Evolutionary conservation across 1,140 invertebrate genomes (phyloP).

Genomic region (Babylonia areolata): DNA sequence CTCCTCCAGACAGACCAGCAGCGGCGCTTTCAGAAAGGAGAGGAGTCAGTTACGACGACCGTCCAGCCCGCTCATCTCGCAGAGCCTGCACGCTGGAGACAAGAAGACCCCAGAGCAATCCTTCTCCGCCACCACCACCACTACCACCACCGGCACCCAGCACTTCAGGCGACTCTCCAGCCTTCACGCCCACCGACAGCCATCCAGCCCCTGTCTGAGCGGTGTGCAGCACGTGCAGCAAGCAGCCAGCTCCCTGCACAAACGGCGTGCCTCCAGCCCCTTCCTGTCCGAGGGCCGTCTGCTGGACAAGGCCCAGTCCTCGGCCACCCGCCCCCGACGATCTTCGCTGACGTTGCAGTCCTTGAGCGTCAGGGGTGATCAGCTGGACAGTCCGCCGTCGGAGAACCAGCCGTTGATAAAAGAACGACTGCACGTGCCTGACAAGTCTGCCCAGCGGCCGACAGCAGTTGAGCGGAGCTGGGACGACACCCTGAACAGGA

Average conservation of each 20-base stretch:
- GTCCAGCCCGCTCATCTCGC: neutral
- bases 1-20: neutral
- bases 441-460: neutral
- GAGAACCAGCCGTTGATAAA: neutral
- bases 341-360: neutral
- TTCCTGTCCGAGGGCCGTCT: neutral
- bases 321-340: neutral
- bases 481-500: constrained; percentile 20
- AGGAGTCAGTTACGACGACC: neutral
- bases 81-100: neutral
- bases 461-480: neutral
- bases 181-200: neutral
- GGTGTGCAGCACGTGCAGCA: neutral
- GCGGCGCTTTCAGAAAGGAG: neutral
- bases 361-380: neutral
- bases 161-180: neutral
- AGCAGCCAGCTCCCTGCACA: neutral
- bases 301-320: neutral
- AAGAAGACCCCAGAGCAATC: neutral
- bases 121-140: no score
- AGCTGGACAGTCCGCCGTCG: neutral
- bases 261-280: neutral
- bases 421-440: neutral
- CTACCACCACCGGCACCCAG: neutral
- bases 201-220: neutral